A percentile compares a stretch with the other conserved stretches of the same genome.
Conservation (phyloP, 2,113 vertebrate species). For the Tetraodon nigroviridis region DNA sequence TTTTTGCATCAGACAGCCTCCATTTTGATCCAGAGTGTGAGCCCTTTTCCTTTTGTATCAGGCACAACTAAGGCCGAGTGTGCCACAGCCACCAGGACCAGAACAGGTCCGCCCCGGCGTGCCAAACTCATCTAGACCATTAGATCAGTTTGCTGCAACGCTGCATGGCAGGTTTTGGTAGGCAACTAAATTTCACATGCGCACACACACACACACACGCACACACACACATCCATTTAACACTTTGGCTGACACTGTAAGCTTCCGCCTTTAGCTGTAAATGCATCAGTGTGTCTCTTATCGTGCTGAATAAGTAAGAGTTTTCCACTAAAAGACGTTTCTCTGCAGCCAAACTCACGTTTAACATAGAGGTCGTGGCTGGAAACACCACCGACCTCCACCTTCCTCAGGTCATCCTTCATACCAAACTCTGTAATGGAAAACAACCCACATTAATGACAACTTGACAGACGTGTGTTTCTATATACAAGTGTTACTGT, state of each 20-base stretch:
- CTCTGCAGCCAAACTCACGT: conserved; percentile 75
- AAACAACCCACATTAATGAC: conserved; percentile 8
- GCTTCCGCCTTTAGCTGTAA: background rate
- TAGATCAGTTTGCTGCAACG: background rate
- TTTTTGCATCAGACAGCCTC: too few species aligned
- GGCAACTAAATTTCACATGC: background rate
- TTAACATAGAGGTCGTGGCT: conserved; percentile 94
- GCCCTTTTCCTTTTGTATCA: too few species aligned
- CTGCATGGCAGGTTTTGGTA: background rate
- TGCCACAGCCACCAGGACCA: conserved; percentile 29
- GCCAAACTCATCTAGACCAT: conserved; percentile 11
- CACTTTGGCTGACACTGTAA: background rate
- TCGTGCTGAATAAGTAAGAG: background rate
- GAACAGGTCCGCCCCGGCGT: conserved; percentile 13
- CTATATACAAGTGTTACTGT: too few species aligned
- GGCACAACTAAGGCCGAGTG: conserved; percentile 65
- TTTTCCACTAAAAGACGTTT: background rate
- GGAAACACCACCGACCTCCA: conserved; percentile 87
- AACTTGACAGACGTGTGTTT: background rate
- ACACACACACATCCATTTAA: too few species aligned
- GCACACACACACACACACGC: background rate
- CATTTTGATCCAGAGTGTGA: too few species aligned
- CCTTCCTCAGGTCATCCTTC: conserved; percentile 85
- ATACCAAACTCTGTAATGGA: conserved; percentile 87
- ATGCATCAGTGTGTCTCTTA: background rate